Evolutionary conservation across 2,888 invertebrate genomes (phyloP).

Genomic region (Leptura quadrifasciata): DNA sequence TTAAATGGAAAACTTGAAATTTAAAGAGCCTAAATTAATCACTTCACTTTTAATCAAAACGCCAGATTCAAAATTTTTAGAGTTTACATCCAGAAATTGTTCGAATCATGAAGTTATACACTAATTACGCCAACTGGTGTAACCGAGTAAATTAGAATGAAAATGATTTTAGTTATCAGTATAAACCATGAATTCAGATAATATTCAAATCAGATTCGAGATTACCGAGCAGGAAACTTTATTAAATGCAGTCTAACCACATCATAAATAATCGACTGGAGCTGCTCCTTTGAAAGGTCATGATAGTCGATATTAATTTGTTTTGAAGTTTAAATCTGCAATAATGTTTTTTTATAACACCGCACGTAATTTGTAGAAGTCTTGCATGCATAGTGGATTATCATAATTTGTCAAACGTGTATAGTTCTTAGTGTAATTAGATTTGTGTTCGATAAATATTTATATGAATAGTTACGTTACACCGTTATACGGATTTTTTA

Average conservation of each 20-base stretch:
- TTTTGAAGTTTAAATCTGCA: slow-evolving; percentile 25
- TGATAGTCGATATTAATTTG: slow-evolving; percentile 13
- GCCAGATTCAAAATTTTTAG: no score
- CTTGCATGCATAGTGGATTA: slow-evolving; percentile 14
- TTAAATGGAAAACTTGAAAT: no score
- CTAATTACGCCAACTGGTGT: neutral
- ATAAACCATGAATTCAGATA: neutral
- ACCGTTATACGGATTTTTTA: slow-evolving; percentile 24
- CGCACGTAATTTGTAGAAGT: slow-evolving; percentile 13
- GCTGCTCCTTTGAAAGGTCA: slow-evolving; percentile 17
- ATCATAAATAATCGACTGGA: slow-evolving; percentile 1
- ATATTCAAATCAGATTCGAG: neutral
- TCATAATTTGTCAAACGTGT: slow-evolving; percentile 18
- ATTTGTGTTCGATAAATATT: slow-evolving; percentile 23
- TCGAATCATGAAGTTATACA: neutral
- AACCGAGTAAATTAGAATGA: neutral
- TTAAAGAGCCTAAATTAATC: no score
- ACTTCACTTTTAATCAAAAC: no score
- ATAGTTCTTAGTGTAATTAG: slow-evolving; percentile 22
- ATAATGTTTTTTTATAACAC: slow-evolving; percentile 17
- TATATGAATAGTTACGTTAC: slow-evolving; percentile 12
- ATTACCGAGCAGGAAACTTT: neutral
- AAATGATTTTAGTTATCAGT: neutral
- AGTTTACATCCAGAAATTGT: no score
- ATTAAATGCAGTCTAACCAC: slow-evolving; percentile 1